phyloP scores from a whole-genome alignment of 2,797 vertebrate genomes.

The Chromis chromis region DNA sequence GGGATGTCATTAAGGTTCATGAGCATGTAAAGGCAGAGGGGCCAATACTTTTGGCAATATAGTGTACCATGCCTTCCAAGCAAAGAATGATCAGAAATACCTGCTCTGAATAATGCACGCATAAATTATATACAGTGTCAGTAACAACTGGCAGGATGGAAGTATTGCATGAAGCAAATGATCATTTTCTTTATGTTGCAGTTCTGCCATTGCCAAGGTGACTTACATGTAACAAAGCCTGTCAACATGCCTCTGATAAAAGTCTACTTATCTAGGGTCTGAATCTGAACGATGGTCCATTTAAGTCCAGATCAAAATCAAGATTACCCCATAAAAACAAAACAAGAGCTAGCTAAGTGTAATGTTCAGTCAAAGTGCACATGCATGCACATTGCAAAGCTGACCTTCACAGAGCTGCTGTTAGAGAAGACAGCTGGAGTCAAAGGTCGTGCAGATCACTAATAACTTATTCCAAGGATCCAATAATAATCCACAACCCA shows the following conservation, averaged over 20 bases:
- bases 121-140: not conserved
- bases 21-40: too few relatives aligned
- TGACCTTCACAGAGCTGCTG: slow-evolving; percentile 33
- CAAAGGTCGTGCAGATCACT: slow-evolving; percentile 48
- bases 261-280: not conserved
- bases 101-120: not conserved
- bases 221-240: slow-evolving; percentile 19
- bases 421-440: slow-evolving; percentile 43
- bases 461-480: slow-evolving; percentile 44
- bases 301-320: slow-evolving; percentile 10
- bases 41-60: too few relatives aligned
- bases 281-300: slow-evolving; percentile 1
- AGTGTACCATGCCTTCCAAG: not conserved
- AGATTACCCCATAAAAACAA: slow-evolving; percentile 6
- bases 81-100: not conserved
- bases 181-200: not conserved
- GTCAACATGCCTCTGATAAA: slow-evolving; percentile 13
- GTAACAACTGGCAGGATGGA: not conserved
- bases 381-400: not conserved
- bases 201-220: not conserved
- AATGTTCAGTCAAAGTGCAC: not conserved
- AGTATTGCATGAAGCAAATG: not conserved
- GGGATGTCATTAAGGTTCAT: too few relatives aligned
- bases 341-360: not conserved
- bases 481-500: slow-evolving; percentile 35